Conservation (phyloP, 2,888 invertebrate species). For the Himalopsyche anomala region DNA sequence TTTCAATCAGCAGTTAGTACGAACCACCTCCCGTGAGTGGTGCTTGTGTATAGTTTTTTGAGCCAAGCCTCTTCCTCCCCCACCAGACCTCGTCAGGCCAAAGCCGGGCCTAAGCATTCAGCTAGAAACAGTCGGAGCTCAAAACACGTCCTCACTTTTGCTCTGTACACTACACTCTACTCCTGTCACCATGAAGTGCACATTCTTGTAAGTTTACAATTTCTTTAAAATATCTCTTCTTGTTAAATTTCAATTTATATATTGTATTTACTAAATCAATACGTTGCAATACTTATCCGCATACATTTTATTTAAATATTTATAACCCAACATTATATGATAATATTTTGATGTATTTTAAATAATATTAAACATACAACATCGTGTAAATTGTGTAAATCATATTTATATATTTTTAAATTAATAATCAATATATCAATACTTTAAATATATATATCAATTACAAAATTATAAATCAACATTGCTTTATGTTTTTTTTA, state of each 20-base stretch:
- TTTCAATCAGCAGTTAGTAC: not conserved
- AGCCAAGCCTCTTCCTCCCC: constrained; percentile 24
- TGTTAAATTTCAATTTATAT: not conserved
- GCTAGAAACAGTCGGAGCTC: constrained; percentile 28
- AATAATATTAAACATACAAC: too few relatives aligned
- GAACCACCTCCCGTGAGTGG: constrained; percentile 28
- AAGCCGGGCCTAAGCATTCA: constrained; percentile 18
- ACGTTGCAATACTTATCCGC: too few relatives aligned
- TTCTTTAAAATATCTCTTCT: constrained; percentile 8
- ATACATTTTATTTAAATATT: too few relatives aligned
- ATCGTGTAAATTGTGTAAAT: too few relatives aligned
- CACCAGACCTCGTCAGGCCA: not conserved
- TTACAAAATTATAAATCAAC: too few relatives aligned
- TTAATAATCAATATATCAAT: too few relatives aligned
- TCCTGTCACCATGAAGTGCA: constrained; percentile 50
- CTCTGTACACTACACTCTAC: not conserved
- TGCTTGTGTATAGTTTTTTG: not conserved
- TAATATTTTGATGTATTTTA: too few relatives aligned
- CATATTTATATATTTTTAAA: too few relatives aligned
- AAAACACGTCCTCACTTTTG: constrained; percentile 34
- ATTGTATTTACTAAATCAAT: too few relatives aligned
- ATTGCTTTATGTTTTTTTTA: too few relatives aligned
- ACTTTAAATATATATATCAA: too few relatives aligned
- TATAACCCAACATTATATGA: too few relatives aligned
- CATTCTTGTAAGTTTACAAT: constrained; percentile 49